These are phyloP conservation scores for Electrophaes corylata DNA, from an alignment of 2,888 invertebrate genomes.

Conservation along the genomic window DNA sequence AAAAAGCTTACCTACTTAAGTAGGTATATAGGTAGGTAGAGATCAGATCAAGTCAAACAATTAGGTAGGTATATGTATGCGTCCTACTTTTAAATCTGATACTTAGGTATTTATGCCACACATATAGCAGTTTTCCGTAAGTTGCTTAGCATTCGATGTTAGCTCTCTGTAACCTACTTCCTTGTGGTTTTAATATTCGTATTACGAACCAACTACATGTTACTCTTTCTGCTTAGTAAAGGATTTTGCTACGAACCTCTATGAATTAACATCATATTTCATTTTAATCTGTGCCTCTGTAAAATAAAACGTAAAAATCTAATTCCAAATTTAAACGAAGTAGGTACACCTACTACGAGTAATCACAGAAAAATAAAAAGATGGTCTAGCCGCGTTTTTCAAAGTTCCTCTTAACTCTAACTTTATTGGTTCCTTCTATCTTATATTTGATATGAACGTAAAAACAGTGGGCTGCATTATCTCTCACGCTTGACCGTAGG, in stretches of 20 bases:
- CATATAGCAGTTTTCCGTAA: constrained; percentile 38
- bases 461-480: not conserved
- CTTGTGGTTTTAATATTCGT: constrained; percentile 34
- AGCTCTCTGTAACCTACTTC: constrained; percentile 41
- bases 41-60: constrained; percentile 20
- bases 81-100: constrained; percentile 24
- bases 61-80: constrained; percentile 16
- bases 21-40: too few species aligned
- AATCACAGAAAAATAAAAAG: too few species aligned
- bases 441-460: not conserved
- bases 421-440: too few species aligned
- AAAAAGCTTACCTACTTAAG: too few species aligned
- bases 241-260: too few species aligned
- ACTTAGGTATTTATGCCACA: constrained; percentile 8
- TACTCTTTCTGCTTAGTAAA: constrained; percentile 11
- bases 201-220: constrained; percentile 26
- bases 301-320: too few species aligned
- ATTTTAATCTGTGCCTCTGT: too few species aligned
- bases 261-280: too few species aligned
- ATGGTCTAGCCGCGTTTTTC: too few species aligned
- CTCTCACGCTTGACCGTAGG: constrained; percentile 1
- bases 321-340: too few species aligned
- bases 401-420: too few species aligned
- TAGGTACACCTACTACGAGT: too few species aligned
- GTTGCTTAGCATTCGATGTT: constrained; percentile 40